Evolutionary conservation across 1,140 invertebrate species (phyloP), one percentile per base, ranked within the genome.

Genomic region (Oncopeltus fasciatus): DNA sequence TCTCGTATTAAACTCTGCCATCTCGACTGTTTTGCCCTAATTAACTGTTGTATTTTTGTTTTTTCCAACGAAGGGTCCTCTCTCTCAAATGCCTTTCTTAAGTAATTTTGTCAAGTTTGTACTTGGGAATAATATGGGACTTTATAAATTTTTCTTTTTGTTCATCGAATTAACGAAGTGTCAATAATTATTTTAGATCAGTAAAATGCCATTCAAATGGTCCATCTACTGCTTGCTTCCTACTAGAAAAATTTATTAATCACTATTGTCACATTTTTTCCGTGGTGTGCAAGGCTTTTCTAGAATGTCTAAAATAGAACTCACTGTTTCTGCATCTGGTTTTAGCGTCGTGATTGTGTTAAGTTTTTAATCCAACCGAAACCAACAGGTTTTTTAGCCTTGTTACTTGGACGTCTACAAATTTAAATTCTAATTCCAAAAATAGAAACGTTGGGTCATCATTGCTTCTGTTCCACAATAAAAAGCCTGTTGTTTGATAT

Each of bases 251-350:
- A 57, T 28, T 27, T 20, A 27, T 24, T 24, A 24, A 57, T 57
- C 27, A 24, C 53, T 26, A 57, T 57, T 27, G 53, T 57, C 26
- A 29, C 57, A 58, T 58, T 58, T 18, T n/a, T 31, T 58, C 57
- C 31, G 27, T 31, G 57, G 57, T n/a, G 57, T 58, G 20, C 57
- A 58, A 58, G 27, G 57, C 18, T 28, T 18, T 2, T 33, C 29
- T 4, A 58, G 29, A 11, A 28, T 20, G n/a, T 31, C n/a, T 20
- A 58, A 31, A 20, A 58, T 28, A 27, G 57, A 29, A 2, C 1
- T 56, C 31, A 53, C 38, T 28, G 24, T 60, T 44, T 51, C 27
- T 43, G 28, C 47, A 47, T 28, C 28, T 64, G 28, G 26, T 11
- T 33, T 60, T 64, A 56, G 21, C 44, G 38, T 49, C 28, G 27